A percentile compares a stretch with the other conserved stretches of the same genome.
phyloP scores from a whole-genome alignment of 2,797 vertebrate genomes.

The Kryptopterus vitreolus region DNA sequence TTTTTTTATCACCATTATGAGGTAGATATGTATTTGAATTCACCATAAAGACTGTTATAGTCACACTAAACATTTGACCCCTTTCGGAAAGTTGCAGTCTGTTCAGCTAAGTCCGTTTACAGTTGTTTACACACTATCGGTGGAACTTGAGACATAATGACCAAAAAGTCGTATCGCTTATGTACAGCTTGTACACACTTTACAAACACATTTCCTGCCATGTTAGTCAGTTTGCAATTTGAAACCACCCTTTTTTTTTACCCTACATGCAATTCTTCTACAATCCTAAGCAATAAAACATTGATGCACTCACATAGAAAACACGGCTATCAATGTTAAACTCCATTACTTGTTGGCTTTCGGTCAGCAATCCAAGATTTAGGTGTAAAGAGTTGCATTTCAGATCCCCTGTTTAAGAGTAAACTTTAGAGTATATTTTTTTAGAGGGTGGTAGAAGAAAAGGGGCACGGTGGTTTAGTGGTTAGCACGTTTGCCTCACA shows the following conservation, averaged over 20 bases:
- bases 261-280: background rate
- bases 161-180: background rate
- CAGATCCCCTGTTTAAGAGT: background rate
- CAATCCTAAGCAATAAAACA: background rate
- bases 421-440: no score
- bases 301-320: background rate
- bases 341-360: background rate
- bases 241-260: background rate
- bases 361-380: background rate
- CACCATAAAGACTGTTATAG: background rate
- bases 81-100: background rate
- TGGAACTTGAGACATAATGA: background rate
- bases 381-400: background rate
- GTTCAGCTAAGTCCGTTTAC: background rate
- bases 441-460: background rate
- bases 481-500: no score
- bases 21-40: background rate
- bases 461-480: no score
- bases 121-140: background rate
- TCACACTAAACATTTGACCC: background rate
- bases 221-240: background rate
- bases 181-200: background rate
- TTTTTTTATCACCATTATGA: background rate
- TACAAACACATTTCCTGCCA: background rate
- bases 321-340: background rate